phyloP scores from a whole-genome alignment of 2,113 vertebrate species.

The Vulpes lagopus region DNA sequence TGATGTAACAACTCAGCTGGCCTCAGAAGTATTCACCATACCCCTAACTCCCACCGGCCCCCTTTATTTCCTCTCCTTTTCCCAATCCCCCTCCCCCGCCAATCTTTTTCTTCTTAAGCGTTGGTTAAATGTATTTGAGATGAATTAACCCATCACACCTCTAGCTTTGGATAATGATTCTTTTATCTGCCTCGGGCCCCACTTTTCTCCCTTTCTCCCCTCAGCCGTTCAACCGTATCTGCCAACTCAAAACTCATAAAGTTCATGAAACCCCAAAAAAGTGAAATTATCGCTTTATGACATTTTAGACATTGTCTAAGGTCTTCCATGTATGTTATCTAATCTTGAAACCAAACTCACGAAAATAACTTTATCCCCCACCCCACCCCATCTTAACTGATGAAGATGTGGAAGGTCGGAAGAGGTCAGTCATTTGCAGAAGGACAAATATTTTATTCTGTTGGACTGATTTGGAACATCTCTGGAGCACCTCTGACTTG shows the following conservation, averaged over 20 bases:
- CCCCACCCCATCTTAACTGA: not conserved
- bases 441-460: not conserved
- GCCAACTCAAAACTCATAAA: slow-evolving; percentile 33
- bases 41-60: not conserved
- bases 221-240: not conserved
- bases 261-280: slow-evolving; percentile 10
- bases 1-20: not conserved
- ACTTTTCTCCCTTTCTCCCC: not conserved
- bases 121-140: slow-evolving; percentile 21
- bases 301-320: slow-evolving; percentile 3
- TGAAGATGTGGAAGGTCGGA: slow-evolving; percentile 13
- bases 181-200: not conserved
- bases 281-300: not conserved
- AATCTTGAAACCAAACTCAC: slow-evolving; percentile 8
- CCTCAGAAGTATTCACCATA: not conserved
- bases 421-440: slow-evolving; percentile 16
- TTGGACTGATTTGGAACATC: not conserved
- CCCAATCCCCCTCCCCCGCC: not conserved
- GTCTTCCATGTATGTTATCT: not conserved
- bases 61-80: not conserved
- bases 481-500: not conserved
- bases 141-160: slow-evolving; percentile 34
- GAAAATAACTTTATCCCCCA: not conserved
- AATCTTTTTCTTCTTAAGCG: not conserved
- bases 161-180: not conserved